Evolutionary conservation across 1,140 invertebrate genomes (phyloP).

Genomic region (Drosophila saltans): DNA sequence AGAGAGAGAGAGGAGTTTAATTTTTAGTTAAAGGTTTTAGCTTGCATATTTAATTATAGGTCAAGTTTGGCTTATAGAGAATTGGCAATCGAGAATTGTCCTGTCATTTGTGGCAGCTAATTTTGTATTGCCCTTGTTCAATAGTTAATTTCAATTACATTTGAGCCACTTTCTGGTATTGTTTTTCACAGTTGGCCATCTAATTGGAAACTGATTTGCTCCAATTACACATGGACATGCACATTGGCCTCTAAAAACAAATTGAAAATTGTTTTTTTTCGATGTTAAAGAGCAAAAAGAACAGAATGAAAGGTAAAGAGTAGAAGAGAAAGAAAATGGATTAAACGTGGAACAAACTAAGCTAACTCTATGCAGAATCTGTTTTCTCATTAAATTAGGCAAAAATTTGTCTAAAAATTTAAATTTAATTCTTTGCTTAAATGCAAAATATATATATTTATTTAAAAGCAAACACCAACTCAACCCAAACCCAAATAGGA

Average conservation of each 20-base stretch:
- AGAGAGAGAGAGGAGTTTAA: background rate
- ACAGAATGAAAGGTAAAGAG: background rate
- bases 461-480: background rate
- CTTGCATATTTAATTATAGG: background rate
- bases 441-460: background rate
- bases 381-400: background rate
- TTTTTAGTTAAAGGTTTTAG: no score
- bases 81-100: background rate
- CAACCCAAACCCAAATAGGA: background rate
- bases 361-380: background rate
- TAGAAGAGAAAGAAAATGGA: background rate
- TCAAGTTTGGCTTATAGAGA: background rate
- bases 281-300: background rate
- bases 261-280: constrained; percentile 22
- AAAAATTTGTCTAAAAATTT: background rate
- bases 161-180: background rate
- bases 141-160: constrained; percentile 13
- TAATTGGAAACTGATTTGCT: constrained; percentile 8
- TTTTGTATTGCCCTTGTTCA: constrained; percentile 7
- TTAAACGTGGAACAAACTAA: background rate
- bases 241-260: constrained; percentile 3
- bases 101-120: background rate
- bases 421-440: background rate
- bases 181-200: constrained; percentile 20
- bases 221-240: constrained; percentile 10